Evolutionary conservation across 2,113 vertebrate species (phyloP).

Genomic region (Ictidomys tridecemlineatus): DNA sequence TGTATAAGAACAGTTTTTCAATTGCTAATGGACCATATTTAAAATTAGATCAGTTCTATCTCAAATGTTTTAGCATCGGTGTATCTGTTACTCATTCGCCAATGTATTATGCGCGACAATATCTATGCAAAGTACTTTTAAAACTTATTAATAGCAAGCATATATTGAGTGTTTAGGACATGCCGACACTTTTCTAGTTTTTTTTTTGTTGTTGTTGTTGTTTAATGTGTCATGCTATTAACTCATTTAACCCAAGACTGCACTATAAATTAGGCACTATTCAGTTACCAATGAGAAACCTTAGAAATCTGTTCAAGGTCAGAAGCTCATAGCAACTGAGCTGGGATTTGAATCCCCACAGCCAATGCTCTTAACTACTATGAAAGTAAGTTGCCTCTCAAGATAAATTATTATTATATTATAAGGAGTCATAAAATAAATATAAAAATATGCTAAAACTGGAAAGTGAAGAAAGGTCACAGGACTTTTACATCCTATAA

Average conservation of each 20-base stretch:
- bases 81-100: background rate
- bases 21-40: background rate
- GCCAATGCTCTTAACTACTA: background rate
- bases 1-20: background rate
- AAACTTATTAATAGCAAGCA: background rate
- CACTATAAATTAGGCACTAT: background rate
- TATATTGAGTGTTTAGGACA: background rate
- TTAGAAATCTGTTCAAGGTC: background rate
- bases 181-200: background rate
- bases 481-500: background rate
- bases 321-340: background rate
- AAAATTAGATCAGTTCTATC: background rate
- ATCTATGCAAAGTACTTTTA: background rate
- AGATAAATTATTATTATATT: constrained; percentile 16
- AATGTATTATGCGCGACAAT: background rate
- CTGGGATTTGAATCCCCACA: background rate
- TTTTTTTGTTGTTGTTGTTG: background rate
- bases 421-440: background rate
- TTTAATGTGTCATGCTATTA: background rate
- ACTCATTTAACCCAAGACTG: background rate
- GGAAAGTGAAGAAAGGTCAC: background rate
- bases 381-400: background rate
- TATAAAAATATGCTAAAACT: background rate
- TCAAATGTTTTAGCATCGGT: background rate
- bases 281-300: background rate